Evolutionary conservation across 1,140 invertebrate genomes (phyloP), one percentile per base, ranked within the genome.

Genomic region (Drosophila subpulchrella): DNA sequence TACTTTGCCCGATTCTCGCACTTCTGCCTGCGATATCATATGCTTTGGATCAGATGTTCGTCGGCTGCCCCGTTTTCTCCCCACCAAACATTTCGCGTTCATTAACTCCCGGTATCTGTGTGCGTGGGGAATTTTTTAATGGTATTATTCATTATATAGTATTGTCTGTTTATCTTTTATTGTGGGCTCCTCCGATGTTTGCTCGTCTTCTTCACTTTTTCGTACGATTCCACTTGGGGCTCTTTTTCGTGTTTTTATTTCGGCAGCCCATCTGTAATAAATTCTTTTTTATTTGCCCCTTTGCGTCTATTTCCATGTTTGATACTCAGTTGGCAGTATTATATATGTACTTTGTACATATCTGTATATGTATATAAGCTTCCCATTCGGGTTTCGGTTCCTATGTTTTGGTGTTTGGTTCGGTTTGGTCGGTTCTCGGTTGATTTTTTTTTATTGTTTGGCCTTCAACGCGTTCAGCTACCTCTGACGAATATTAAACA

Each of bases 401-500:
- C 73, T 75, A 75, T 75, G 42, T 75, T 72, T 73, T 60, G 39
- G 51, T 42, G 56, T 73, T 61, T 72, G 44, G 38, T 58, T 70
- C 32, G 30, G n/a, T 66, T 53, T 46, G 42, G 42, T 46, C 42
- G 46, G 38, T 72, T 74, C 38, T 61, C 57, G 51, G 20, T 50
- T 15, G 8, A n/a, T 20, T 46, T 70, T 61, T 61, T 53, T 20
- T 75, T 75, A 58, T 81, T 89, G 84, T 89, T 89, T 89, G 84
- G 84, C 84, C 84, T 89, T 89, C 80, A 73, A 66, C 48, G 85
- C 84, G 84, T 89, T 84, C 84, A 82, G 77, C 77, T 81, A 89
- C 84, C 84, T 89, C 89, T 89, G 76, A 89, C 76, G 83, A 88
- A 88, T 88, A 89, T 88, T 89, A 88, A 88, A 83, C 84, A 89